Conservation (phyloP, 2,113 vertebrate species). For the Chamaea fasciata region DNA sequence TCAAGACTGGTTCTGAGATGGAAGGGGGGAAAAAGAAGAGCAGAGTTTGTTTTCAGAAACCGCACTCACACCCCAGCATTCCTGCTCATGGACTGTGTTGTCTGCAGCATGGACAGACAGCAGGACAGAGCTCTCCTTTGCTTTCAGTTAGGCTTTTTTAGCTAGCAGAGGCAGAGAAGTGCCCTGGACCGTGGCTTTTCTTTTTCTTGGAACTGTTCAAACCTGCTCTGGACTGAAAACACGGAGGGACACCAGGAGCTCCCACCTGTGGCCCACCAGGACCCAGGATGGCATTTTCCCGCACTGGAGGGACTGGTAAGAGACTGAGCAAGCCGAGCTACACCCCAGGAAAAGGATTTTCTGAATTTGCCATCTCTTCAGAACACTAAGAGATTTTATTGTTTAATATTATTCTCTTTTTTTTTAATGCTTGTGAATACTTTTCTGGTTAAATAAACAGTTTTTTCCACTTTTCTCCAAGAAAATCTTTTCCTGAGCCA, state of each 20-base stretch:
- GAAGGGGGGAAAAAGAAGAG: not conserved
- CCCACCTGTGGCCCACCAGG: not conserved
- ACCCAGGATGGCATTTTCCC: not conserved
- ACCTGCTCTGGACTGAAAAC: not conserved
- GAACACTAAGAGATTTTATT: not conserved
- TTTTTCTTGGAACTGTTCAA: not conserved
- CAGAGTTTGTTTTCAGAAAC: not conserved
- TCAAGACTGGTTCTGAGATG: not conserved
- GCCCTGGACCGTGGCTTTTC: not conserved
- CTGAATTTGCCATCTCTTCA: not conserved
- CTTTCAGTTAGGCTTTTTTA: not conserved
- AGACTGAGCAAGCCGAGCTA: not conserved
- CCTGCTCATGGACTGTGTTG: not conserved
- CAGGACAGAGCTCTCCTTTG: not conserved
- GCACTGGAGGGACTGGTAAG: not conserved
- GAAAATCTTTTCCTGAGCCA: not conserved
- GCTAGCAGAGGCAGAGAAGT: not conserved
- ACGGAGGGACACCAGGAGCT: not conserved
- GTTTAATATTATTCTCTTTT: not conserved
- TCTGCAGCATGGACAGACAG: not conserved
- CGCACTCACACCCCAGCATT: not conserved
- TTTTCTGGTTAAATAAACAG: not conserved
- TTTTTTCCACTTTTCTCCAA: not conserved
- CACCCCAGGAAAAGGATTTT: not conserved
- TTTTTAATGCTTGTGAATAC: not conserved